Evolutionary conservation across 2,888 invertebrate species (phyloP).

Genomic region (Ligdia adustata): DNA sequence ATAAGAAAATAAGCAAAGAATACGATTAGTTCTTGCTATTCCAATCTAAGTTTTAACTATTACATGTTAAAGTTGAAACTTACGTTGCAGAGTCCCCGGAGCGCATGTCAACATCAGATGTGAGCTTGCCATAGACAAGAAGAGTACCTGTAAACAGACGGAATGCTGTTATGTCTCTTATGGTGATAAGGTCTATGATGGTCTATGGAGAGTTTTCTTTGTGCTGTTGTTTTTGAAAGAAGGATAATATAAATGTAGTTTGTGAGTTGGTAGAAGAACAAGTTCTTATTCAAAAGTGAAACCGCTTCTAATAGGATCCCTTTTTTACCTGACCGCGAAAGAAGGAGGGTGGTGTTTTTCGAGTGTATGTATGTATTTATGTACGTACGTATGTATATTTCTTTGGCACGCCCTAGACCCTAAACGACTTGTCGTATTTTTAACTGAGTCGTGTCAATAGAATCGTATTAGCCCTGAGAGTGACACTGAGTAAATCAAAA

Average conservation of each 20-base stretch:
- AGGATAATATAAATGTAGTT: no score
- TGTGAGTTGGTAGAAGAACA: no score
- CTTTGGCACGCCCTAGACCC: no score
- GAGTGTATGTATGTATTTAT: no score
- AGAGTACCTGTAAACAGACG: slow-evolving; percentile 68
- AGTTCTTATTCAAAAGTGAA: no score
- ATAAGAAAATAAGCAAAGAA: slow-evolving; percentile 35
- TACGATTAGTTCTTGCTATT: slow-evolving; percentile 1
- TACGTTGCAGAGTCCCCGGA: slow-evolving; percentile 43
- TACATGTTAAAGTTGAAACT: slow-evolving; percentile 45
- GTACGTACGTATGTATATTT: no score
- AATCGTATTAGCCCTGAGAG: not conserved
- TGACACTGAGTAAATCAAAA: not conserved
- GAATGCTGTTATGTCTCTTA: slow-evolving; percentile 31
- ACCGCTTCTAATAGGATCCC: no score
- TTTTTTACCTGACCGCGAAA: no score
- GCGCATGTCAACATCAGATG: slow-evolving; percentile 51
- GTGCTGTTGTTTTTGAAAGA: no score
- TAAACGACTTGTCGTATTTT: no score
- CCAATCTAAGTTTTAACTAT: slow-evolving; percentile 23
- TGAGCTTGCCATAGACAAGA: slow-evolving; percentile 56
- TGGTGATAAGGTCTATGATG: slow-evolving; percentile 15
- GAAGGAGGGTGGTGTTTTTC: no score
- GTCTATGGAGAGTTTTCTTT: slow-evolving; percentile 18
- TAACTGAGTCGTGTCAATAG: no score